These are phyloP conservation scores for Coptotermes formosanus DNA, from an alignment of 1,140 invertebrate genomes.

Conservation along the genomic window DNA sequence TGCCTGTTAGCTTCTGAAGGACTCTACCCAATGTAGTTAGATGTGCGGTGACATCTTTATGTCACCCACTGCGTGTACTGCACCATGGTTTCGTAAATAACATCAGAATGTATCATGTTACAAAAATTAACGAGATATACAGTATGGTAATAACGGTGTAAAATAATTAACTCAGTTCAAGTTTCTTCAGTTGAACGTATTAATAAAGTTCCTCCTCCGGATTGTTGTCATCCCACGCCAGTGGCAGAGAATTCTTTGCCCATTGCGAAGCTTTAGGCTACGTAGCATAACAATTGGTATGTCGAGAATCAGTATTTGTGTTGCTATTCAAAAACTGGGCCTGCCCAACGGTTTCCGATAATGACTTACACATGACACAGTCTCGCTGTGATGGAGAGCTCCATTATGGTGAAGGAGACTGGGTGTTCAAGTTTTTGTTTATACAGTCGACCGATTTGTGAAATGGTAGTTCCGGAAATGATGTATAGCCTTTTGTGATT, in stretches of 20 bases:
- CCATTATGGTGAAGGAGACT: background rate
- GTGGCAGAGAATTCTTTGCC: background rate
- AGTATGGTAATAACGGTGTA: too few species aligned
- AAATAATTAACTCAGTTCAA: too few species aligned
- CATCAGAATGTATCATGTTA: too few species aligned
- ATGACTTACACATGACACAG: background rate
- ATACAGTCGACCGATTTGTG: background rate
- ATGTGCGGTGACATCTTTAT: too few species aligned
- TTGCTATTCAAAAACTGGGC: background rate
- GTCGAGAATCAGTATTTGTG: constrained; percentile 8
- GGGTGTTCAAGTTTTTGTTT: background rate
- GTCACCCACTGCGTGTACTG: too few species aligned
- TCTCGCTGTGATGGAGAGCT: background rate
- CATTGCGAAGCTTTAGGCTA: background rate
- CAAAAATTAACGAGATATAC: too few species aligned
- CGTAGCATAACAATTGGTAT: background rate
- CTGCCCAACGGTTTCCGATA: constrained; percentile 4
- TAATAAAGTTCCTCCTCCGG: too few species aligned
- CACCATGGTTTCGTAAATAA: too few species aligned
- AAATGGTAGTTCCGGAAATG: background rate
- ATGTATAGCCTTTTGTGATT: background rate
- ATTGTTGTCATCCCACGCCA: too few species aligned
- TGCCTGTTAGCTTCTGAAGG: too few species aligned
- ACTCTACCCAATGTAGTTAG: too few species aligned
- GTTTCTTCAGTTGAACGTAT: too few species aligned